phyloP scores from a whole-genome alignment of 2,797 vertebrate species.

The Gadopsis bispinosus region DNA sequence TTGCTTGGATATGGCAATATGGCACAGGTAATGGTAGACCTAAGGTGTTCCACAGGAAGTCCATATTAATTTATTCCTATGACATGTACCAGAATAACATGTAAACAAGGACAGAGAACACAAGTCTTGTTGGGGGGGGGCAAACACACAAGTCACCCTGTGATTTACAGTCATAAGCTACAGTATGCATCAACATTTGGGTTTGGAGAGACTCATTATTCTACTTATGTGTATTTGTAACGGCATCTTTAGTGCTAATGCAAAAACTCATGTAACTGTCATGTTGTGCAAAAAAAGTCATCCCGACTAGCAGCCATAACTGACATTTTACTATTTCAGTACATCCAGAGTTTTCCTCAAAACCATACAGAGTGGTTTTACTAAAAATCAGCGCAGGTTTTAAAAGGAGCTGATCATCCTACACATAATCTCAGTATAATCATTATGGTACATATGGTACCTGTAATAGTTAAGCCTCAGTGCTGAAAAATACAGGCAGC shows the following conservation, averaged over 20 bases:
- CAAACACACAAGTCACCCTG: neutral
- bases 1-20: constrained; percentile 12
- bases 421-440: no score
- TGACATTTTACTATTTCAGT: neutral
- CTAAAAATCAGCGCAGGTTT: no score
- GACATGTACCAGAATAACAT: neutral
- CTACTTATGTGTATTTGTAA: neutral
- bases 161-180: neutral
- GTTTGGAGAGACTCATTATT: neutral
- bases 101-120: constrained; percentile 17
- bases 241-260: neutral
- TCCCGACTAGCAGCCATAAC: neutral
- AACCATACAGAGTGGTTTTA: neutral
- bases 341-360: neutral
- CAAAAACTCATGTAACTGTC: neutral
- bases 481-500: no score
- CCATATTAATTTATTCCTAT: neutral
- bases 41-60: constrained; percentile 13
- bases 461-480: no score
- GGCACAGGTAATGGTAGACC: constrained; percentile 21
- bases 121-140: neutral
- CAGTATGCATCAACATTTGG: neutral
- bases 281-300: neutral
- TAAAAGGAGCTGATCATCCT: no score
- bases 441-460: no score